Evolutionary conservation across 64 coral and sea anemone species (phyloP).

Genomic region (Montipora capricornis): DNA sequence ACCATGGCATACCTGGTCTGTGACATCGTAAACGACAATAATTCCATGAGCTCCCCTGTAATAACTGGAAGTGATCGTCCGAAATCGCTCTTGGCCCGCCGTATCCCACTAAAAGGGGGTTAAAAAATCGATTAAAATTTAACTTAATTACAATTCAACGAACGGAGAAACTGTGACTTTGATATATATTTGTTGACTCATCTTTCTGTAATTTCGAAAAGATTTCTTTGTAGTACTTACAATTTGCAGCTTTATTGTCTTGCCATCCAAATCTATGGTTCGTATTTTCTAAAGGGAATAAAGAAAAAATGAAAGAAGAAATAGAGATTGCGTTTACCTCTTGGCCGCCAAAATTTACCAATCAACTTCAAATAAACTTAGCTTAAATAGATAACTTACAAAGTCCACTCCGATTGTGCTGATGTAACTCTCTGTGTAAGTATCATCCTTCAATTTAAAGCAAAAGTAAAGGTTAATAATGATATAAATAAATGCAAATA

Average conservation of each 20-base stretch:
- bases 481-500: constrained; percentile 29
- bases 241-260: constrained; percentile 99
- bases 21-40: constrained; percentile 97
- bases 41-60: constrained; percentile 94
- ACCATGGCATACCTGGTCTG: constrained; percentile 83
- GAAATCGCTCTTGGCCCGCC: constrained; percentile 93
- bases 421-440: constrained; percentile 99
- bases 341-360: constrained; percentile 3
- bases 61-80: constrained; percentile 97
- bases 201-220: background rate
- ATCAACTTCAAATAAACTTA: constrained; percentile 16
- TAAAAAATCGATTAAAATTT: background rate
- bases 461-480: constrained; percentile 25
- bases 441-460: constrained; percentile 86
- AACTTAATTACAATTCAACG: background rate
- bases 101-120: constrained; percentile 89
- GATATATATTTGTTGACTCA: background rate
- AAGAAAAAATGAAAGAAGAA: constrained; percentile 20
- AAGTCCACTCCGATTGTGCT: constrained; percentile 99
- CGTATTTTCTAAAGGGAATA: constrained; percentile 93
- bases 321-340: constrained; percentile 18
- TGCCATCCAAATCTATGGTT: constrained; percentile 99
- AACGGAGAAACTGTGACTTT: no score
- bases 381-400: constrained; percentile 82
- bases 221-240: constrained; percentile 66